Base-by-base conservation (phyloP, 2,888 invertebrate genomes). In the Amphiduros pacificus region DNA sequence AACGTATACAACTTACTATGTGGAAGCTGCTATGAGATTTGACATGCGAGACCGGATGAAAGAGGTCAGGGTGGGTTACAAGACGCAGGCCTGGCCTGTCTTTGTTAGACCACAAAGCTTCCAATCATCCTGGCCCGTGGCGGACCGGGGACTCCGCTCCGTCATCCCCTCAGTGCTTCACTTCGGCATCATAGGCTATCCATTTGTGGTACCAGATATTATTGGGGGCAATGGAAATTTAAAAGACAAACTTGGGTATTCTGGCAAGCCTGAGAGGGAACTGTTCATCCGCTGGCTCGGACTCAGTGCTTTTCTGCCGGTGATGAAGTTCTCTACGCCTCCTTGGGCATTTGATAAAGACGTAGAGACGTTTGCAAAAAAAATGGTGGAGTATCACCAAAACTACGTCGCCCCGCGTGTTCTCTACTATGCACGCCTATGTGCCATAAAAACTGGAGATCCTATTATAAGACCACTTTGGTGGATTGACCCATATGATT, bases 391-490 rank as follows among this genome's bases (percentile, higher is more conserved):
- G 14, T 60, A 68, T n/a, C 69, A 65, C 51, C 54, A 63, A 22
- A 41, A 55, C 6, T 69, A 62, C 22, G 44, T 60, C 52, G 61
- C 73, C 0, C 68, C 72, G 3, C 60, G 60, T 1, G 67, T 80
- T 27, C 66, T 76, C 2, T 40, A 56, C 20, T 68, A 77, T 20
- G 77, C 78, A 3, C 31, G 64, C 2, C 72, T 75, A 22, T 65
- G 74, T 2, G 64, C 64, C 1, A 24, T 20, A 29, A n/a, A 44
- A 44, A 75, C 74, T 2, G 79, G 78, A 0, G 85, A 88, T 44
- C 97, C 98, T 0, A 93, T 97, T 0, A 91, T 96, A 82, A 85
- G 95, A 28, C 95, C 99, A 0, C 78, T 96, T 24, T 91, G 94
- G 88, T 89, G 92, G 70, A 89, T 94, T 71, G 97, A 90, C 80